Evolutionary conservation across 2,113 vertebrate species (phyloP), one percentile per base, ranked within the genome.

Genomic region (Saimiri boliviensis): DNA sequence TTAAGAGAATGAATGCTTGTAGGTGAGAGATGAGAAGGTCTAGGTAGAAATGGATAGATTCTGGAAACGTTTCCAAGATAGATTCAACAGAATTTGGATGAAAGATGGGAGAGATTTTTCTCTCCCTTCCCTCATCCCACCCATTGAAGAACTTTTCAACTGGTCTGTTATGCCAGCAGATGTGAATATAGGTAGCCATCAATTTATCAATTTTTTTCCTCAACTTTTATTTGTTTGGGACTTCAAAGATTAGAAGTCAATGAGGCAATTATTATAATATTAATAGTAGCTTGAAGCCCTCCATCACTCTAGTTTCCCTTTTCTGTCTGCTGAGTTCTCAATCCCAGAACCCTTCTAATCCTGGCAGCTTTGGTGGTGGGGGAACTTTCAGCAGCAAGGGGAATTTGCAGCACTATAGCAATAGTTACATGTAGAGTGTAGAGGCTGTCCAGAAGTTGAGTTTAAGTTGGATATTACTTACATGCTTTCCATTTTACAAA

Each of bases 81-180:
- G 63, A 82, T 45, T 93, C 77, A 77, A 35, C n/a, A 89, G 58
- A 45, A 45, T 40, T 73, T 95, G 73, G 25, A 42, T 47, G 25
- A 40, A 71, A 77, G 68, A 85, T 95, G 56, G 79, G 85, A 95
- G 49, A 89, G 37, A 49, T 63, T 90, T 94, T 40, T 84, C 30
- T 47, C 14, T 68, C 32, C 66, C 10, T 49, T 73, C 17, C 37
- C 30, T 49, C 19, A 42, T 4, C 20, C 49, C 77, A 37, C 32
- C 27, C 79, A 5, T 84, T 56, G 32, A 93, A 92, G 86, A 94
- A 60, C 54, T 91, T 93, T 96, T 89, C 37, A 49, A 23, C 19
- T 89, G 58, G 47, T 94, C 37, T 45, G n/a, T 16, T 60, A 60
- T 77, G 30, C 70, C 70, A 42, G 70, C 68, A 83, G 70, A 17